Evolutionary conservation across 2,113 vertebrate genomes (phyloP).

Genomic region (Carollia perspicillata): DNA sequence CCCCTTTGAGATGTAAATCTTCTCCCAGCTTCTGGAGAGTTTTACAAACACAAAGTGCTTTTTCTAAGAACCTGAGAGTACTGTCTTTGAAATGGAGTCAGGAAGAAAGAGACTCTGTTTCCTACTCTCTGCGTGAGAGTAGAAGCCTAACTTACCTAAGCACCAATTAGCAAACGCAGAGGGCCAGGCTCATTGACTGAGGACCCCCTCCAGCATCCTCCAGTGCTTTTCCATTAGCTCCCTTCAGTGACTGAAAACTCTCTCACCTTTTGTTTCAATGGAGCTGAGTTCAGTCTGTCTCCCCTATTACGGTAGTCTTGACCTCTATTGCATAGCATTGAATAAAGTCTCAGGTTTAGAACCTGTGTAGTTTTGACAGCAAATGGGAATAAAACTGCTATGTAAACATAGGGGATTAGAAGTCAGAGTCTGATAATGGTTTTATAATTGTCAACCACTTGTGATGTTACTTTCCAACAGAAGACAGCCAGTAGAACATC

Average conservation of each 20-base stretch:
- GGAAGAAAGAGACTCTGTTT: neutral
- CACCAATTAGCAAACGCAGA: neutral
- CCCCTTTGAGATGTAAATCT: neutral
- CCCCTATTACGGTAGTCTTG: neutral
- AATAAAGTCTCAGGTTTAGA: neutral
- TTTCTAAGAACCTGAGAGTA: neutral
- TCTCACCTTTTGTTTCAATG: neutral
- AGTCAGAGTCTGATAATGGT: neutral
- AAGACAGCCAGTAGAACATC: neutral
- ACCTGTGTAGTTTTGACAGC: neutral
- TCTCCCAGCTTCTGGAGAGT: neutral
- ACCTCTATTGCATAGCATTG: neutral
- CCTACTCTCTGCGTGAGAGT: neutral
- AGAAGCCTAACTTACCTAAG: neutral
- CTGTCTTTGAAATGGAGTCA: neutral
- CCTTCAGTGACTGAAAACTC: neutral
- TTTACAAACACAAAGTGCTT: neutral
- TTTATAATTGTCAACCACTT: neutral
- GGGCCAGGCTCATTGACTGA: too few relatives aligned
- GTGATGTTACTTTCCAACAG: neutral
- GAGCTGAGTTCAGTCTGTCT: neutral
- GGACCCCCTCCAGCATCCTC: neutral
- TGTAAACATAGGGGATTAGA: neutral
- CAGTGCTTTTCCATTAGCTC: neutral
- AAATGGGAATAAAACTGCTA: neutral